Evolutionary conservation across 1,140 invertebrate genomes (phyloP), one percentile per base, ranked within the genome.

Genomic region (Drusus annulatus): DNA sequence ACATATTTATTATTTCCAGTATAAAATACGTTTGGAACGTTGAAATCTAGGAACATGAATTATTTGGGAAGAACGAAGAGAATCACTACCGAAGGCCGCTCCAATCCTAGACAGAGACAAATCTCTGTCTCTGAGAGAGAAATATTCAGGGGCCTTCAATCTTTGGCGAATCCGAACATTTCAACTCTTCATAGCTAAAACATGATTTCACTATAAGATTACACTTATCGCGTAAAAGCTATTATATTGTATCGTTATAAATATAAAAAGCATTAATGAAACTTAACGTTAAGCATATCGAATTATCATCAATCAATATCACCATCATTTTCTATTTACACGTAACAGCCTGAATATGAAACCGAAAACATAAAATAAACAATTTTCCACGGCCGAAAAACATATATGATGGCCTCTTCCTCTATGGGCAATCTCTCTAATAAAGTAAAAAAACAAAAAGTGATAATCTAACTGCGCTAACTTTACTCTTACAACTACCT

Each of bases 331-430:
- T 28, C 19, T 79, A 81, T 73, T 69, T 79, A 81, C 76, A 81
- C 50, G 56, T 77, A 77, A 81, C 79, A 81, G 79, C 79, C 79
- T 80, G 79, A 76, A 80, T 52, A 60, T 68, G 36, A 79, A 73
- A 63, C 78, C 65, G 79, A 65, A 74, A 36, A 36, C 68, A 75
- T 71, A 74, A 81, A 74, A 82, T 76, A 78, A 81, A 74, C 79
- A 62, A 82, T 79, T 80, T 78, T 76, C 74, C 78, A 71, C 68
- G 79, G 81, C 81, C 81, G 81, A 83, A 83, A 82, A 83, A 83
- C 81, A 83, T 83, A 83, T 83, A 83, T 78, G 74, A 83, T 83
- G 81, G 81, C 81, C 81, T 77, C 78, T 31, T 76, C 62, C 36
- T 69, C 65, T 73, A 51, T 28, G 23, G 60, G 36, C 56, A 76